phyloP scores from a whole-genome alignment of 2,888 invertebrate genomes.

The Leucoptera coffeella region DNA sequence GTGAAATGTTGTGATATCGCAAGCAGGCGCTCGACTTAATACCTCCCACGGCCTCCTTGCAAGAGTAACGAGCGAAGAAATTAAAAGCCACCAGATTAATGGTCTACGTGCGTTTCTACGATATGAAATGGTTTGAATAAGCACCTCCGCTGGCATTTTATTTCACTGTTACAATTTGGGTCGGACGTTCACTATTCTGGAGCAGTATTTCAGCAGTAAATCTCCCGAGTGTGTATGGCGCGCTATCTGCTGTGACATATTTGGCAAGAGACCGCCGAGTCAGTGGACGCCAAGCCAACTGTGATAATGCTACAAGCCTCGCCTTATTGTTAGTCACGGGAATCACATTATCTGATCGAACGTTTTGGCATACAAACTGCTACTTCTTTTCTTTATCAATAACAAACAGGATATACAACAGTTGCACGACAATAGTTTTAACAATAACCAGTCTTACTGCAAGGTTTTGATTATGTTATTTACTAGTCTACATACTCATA shows the following conservation, averaged over 20 bases:
- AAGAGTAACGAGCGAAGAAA: slow-evolving; percentile 10
- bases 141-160: background rate
- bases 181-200: slow-evolving; percentile 9
- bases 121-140: background rate
- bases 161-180: slow-evolving; percentile 1
- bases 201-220: slow-evolving; percentile 30
- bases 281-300: slow-evolving; percentile 26
- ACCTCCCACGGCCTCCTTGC: slow-evolving; percentile 2
- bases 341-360: slow-evolving; percentile 4
- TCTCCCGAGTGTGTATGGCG: slow-evolving; percentile 11
- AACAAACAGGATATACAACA: too few relatives aligned
- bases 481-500: too few relatives aligned
- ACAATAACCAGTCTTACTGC: too few relatives aligned
- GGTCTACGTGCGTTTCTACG: slow-evolving; percentile 2
- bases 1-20: slow-evolving; percentile 20
- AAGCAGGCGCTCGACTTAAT: slow-evolving; percentile 6
- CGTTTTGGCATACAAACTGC: too few relatives aligned
- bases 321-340: slow-evolving; percentile 1
- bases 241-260: slow-evolving; percentile 40
- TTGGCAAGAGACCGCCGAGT: slow-evolving; percentile 25
- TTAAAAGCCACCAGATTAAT: slow-evolving; percentile 7
- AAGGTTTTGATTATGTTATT: too few relatives aligned
- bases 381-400: too few relatives aligned
- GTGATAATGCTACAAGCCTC: slow-evolving; percentile 22
- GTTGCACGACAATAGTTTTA: too few relatives aligned